phyloP scores from a whole-genome alignment of 2,113 vertebrate genomes.

The Hemiscyllium ocellatum region DNA sequence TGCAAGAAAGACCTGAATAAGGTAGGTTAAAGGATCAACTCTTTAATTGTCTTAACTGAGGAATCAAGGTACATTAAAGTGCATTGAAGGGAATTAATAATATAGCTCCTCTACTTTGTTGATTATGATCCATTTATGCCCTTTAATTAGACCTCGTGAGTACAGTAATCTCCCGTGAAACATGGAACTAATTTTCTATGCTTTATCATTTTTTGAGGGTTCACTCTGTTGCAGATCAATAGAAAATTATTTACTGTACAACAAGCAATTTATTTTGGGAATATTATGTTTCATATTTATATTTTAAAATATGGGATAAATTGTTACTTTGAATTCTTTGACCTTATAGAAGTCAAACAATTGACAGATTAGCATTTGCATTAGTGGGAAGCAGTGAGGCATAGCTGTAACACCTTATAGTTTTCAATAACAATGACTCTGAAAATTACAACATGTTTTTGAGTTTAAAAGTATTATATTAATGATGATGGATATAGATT shows the following conservation, averaged over 20 bases:
- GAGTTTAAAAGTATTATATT: not conserved
- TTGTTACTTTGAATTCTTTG: not conserved
- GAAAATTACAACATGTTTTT: not conserved
- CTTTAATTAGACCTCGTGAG: not conserved
- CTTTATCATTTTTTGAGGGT: not conserved
- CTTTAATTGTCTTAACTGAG: not conserved
- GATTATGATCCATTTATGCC: conserved; percentile 1
- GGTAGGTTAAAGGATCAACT: not conserved
- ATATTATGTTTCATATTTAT: not conserved
- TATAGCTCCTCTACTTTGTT: not conserved
- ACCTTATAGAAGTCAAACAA: not conserved
- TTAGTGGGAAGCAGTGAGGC: not conserved
- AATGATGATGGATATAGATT: not conserved
- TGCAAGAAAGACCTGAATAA: not conserved
- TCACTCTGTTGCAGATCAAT: not conserved
- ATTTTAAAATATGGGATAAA: not conserved
- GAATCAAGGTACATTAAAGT: not conserved
- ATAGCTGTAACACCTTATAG: not conserved
- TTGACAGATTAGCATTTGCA: not conserved
- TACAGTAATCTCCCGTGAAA: not conserved
- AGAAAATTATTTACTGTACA: not conserved
- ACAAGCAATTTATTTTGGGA: conserved; percentile 2
- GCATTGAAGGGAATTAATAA: not conserved
- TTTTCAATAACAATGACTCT: not conserved
- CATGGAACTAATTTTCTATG: not conserved